Conservation (phyloP, 2,797 vertebrate genomes). For the Sorex maritimensis region DNA sequence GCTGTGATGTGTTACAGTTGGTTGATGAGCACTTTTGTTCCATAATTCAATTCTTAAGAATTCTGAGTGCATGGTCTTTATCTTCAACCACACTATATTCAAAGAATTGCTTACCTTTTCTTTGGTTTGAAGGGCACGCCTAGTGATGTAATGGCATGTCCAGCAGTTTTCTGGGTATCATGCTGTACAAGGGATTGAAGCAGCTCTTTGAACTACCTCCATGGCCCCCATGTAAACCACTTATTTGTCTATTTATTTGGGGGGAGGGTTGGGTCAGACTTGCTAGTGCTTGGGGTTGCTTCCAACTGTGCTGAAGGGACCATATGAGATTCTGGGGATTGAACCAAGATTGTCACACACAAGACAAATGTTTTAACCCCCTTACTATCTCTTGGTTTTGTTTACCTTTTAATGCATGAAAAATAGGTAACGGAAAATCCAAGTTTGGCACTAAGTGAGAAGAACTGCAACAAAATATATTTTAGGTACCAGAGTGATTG, state of each 20-base stretch:
- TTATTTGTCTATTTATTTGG: not conserved
- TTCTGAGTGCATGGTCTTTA: not conserved
- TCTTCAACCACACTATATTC: not conserved
- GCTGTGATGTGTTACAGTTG: not conserved
- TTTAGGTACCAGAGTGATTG: not conserved
- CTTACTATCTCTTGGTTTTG: too few relatives aligned
- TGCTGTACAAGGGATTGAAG: too few relatives aligned
- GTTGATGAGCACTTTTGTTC: not conserved
- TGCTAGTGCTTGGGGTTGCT: not conserved
- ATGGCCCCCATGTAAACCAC: too few relatives aligned
- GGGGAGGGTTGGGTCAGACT: too few relatives aligned
- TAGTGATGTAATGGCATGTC: too few relatives aligned
- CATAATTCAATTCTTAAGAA: conserved; percentile 36
- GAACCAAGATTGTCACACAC: not conserved
- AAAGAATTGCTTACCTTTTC: conserved; percentile 2
- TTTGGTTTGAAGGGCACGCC: too few relatives aligned
- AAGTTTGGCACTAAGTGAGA: conserved; percentile 31
- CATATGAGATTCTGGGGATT: not conserved
- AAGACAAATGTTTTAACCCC: not conserved
- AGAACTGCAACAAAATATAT: conserved; percentile 3
- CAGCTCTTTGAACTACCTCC: too few relatives aligned
- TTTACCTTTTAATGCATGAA: not conserved
- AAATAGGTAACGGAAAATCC: not conserved
- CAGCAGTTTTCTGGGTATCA: too few relatives aligned
- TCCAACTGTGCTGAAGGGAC: too few relatives aligned